Base-by-base conservation (phyloP, 2,797 vertebrate species). In the Paramormyrops hopkinsi region DNA sequence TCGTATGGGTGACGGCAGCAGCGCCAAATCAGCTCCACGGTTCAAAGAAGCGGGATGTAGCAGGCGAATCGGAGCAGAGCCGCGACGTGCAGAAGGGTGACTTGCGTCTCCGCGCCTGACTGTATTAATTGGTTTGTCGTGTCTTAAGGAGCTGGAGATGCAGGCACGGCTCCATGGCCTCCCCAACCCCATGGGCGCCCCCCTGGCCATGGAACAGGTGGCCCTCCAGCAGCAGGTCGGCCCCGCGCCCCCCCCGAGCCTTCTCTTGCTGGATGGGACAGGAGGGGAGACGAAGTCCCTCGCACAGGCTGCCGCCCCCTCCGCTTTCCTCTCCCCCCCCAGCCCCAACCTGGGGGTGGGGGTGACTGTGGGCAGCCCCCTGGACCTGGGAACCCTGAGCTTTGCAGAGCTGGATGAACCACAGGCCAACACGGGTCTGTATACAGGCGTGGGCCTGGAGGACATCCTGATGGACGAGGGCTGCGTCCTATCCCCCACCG, bases 401-500 rank as follows among this genome's bases (percentile, higher is more conserved):
- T 96, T 97, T 22, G 95, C 95, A 0, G 97, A 97, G 90, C 94
- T 97, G 0, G 96, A 97, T 0, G 95, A 97, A 50, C 88, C 93
- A 54, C 91, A 94, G 0, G 92, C 92, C 53, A 93, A 95, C 0
- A 92, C 96, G 0, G 94, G 94, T 79, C 92, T 97, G 59, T 95
- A 96, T 84, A 90, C 89, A 0, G 96, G 96, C 19, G 94, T 96
- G n/a, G 95, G 95, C 85, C 91, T 97, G 89, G 95, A 96, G 90
- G 97, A 98, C 95, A 97, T 98, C 93, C 96, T 98, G 2, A 97
- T 98, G 97, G 97, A 98, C 33, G 97, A 98, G 0, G 95, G 93
- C 82, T 95, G 94, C 92, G 89, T 94, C 29, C 91, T 97, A 89
- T 97, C 97, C 37, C 96, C 96, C 0, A 93, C 96, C 2, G 94